Evolutionary conservation across 37 sponge, comb jelly and placozoan species (phyloP).

Genomic region (Aphrocallistes beatrix): DNA sequence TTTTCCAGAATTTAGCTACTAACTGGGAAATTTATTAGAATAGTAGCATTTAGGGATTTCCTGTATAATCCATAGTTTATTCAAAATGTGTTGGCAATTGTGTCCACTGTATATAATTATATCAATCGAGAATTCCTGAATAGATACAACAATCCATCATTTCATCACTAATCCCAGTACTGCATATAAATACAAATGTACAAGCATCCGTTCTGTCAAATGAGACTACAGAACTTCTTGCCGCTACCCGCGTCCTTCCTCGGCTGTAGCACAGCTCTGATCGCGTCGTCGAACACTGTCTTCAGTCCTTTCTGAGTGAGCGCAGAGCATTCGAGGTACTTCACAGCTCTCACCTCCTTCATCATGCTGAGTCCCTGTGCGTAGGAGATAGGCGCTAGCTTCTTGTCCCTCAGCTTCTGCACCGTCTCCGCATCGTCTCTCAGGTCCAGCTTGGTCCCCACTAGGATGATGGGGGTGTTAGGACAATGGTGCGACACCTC

Average conservation of each 20-base stretch:
- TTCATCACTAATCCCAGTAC: no score
- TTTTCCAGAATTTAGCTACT: no score
- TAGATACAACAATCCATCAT: no score
- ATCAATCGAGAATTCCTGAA: no score
- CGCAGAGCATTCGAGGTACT: constrained; percentile 64
- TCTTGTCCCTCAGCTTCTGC: constrained; percentile 41
- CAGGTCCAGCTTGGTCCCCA: constrained; percentile 63
- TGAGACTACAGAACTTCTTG: no score
- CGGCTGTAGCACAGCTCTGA: constrained; percentile 62
- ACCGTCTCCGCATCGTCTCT: constrained; percentile 47
- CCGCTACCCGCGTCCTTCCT: constrained; percentile 36
- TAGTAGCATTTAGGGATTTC: no score
- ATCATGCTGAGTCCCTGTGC: constrained; percentile 39
- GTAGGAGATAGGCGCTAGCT: constrained; percentile 34
- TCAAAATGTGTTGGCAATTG: no score
- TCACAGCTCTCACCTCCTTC: constrained; percentile 48
- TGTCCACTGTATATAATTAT: no score
- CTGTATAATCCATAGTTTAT: no score
- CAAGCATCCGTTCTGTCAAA: no score
- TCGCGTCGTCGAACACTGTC: constrained; percentile 72
- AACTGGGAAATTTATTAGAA: no score
- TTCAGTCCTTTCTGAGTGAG: constrained; percentile 56
- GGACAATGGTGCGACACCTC: constrained; percentile 63
- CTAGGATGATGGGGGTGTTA: constrained; percentile 52
- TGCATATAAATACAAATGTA: no score